phyloP scores from a whole-genome alignment of 2,888 invertebrate genomes.

The Hemaris fuciformis region DNA sequence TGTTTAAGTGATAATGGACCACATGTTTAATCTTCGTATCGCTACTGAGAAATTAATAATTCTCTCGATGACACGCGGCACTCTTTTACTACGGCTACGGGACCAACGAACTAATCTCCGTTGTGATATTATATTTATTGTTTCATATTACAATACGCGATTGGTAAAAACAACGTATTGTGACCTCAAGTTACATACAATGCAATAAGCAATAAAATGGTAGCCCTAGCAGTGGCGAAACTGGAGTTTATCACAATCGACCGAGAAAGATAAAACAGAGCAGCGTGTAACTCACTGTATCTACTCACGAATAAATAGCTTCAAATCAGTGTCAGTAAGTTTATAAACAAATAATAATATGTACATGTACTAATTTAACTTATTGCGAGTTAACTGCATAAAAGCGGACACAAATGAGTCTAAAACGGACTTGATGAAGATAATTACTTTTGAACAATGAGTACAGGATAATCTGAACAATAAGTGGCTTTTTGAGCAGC shows the following conservation, averaged over 20 bases:
- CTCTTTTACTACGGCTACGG: no score
- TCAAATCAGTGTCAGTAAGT: not conserved
- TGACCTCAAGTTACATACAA: not conserved
- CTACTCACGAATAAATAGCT: not conserved
- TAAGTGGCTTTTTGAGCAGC: not conserved
- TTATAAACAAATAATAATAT: not conserved
- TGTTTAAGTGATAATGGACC: no score
- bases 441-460: no score
- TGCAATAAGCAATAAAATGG: conserved; percentile 1
- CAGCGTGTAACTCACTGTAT: conserved; percentile 20
- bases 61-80: no score
- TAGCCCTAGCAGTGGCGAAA: conserved; percentile 10
- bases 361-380: not conserved
- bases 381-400: not conserved
- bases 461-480: no score
- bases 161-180: not conserved
- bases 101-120: no score
- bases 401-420: no score
- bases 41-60: no score
- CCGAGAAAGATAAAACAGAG: conserved; percentile 47
- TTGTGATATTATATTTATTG: not conserved
- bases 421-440: no score
- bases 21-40: no score
- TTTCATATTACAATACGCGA: not conserved
- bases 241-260: conserved; percentile 41